Base-by-base conservation (phyloP, 1,140 invertebrate species). In the Drosophila orena region DNA sequence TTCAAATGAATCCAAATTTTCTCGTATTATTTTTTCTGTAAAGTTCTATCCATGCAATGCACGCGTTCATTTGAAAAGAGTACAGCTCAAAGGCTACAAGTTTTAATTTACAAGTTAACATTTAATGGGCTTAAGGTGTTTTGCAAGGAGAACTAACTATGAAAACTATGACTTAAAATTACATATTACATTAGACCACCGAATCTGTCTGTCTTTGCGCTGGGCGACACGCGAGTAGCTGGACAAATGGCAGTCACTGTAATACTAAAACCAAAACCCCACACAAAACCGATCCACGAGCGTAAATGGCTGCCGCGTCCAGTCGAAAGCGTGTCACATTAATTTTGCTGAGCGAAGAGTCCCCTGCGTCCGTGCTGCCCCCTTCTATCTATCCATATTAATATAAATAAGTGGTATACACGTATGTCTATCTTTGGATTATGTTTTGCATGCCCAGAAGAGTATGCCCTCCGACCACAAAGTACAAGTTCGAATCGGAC, bases 311-410 rank as follows among this genome's bases (percentile, higher is more conserved):
- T 88, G 79, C 70, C 53, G 58, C 46, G 24, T 73, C 46, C 91
- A 88, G 75, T 75, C 73, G 83, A 90, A 92, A 92, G 71, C 78
- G 85, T 92, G 91, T 92, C 91, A 92, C 91, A 92, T 92, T 77
- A 92, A 91, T 92, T 92, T 92, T 92, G 91, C 81, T 92, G 91
- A 92, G 90, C 84, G 89, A 90, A 88, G 75, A 90, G 77, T 92
- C 80, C 91, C 91, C 91, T 92, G 91, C 89, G 72, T 88, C 65
- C 68, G 68, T 56, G 59, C 43, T 57, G 4, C 44, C 52, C 60
- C 37, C 44, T 24, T 50, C 46, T 60, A 27, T 49, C 35, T 60
- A 55, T 76, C 30, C 30, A 30, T 30, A 30, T 30, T 30, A 30
- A 52, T 46, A 75, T 54, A 43, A 27, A 46, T 70, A 72, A 70